Evolutionary conservation across 2,113 vertebrate genomes (phyloP).

Genomic region (Passer domesticus): DNA sequence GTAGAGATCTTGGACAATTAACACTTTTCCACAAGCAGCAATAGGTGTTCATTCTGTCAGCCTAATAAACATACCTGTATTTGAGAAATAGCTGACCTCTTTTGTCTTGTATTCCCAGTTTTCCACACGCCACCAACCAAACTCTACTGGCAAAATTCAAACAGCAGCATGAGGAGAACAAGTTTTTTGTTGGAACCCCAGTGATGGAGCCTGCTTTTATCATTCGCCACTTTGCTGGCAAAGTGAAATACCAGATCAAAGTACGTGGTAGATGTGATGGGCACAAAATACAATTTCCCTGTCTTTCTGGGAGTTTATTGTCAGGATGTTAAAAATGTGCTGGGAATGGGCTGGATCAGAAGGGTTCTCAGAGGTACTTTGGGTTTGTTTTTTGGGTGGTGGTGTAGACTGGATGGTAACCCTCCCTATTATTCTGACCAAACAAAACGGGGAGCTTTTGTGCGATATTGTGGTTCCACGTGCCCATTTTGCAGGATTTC

Average conservation of each 20-base stretch:
- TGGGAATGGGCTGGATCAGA: not conserved
- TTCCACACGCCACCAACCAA: conserved; percentile 92
- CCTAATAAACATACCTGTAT: not conserved
- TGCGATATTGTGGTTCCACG: fast-evolving
- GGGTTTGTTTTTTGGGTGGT: not conserved
- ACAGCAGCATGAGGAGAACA: conserved; percentile 94
- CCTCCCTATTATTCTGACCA: fast-evolving
- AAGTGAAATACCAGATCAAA: conserved; percentile 97
- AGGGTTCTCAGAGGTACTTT: not conserved
- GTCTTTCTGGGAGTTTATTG: not conserved
- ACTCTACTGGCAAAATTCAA: conserved; percentile 97
- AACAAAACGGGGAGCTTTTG: not conserved
- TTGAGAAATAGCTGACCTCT: not conserved
- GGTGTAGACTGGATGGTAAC: not conserved
- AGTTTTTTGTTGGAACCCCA: conserved; percentile 90
- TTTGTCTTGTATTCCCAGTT: conserved; percentile 73
- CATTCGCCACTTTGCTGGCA: conserved; percentile 95
- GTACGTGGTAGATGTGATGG: conserved; percentile 55
- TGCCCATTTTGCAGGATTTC: conserved; percentile 82
- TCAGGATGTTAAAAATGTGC: not conserved
- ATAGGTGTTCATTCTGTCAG: not conserved
- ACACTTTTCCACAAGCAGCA: not conserved
- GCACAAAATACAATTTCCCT: not conserved
- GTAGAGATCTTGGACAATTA: not conserved
- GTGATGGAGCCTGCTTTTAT: conserved; percentile 97